Conservation (phyloP, 2,797 vertebrate species). For the Thaleichthys pacificus region DNA sequence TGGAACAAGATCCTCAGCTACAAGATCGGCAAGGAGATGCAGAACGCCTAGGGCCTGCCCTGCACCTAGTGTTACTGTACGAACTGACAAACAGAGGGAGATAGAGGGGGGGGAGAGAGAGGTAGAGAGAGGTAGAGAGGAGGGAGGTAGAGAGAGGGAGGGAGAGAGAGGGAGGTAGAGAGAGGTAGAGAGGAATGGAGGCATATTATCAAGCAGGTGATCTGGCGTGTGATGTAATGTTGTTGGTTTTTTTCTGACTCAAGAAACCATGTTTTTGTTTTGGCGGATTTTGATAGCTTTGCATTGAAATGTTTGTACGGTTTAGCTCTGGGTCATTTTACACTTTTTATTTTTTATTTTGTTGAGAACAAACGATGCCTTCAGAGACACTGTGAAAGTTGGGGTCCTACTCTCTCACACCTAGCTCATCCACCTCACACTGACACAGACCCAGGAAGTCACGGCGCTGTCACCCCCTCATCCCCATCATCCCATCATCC, state of each 20-base stretch:
- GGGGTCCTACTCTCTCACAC: conserved; percentile 27
- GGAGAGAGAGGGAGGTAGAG: conserved; percentile 33
- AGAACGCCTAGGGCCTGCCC: conserved; percentile 78
- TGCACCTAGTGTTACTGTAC: conserved; percentile 40
- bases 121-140: conserved; percentile 22
- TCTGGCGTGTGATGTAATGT: conserved; percentile 70
- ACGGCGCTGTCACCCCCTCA: neutral
- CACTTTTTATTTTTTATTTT: conserved; percentile 20
- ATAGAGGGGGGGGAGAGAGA: conserved; percentile 36
- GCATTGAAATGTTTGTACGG: conserved; percentile 37
- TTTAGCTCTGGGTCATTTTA: conserved; percentile 42
- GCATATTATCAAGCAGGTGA: conserved; percentile 30
- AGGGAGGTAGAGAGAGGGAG: conserved; percentile 10
- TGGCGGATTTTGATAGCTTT: conserved; percentile 39
- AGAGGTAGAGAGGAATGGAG: conserved; percentile 15
- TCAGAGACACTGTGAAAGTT: conserved; percentile 56
- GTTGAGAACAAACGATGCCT: conserved; percentile 46
- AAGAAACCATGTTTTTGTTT: conserved; percentile 32
- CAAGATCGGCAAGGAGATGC: conserved; percentile 98
- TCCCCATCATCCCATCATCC: conserved; percentile 3
- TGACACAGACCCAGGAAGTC: conserved; percentile 29
- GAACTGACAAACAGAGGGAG: conserved; percentile 46
- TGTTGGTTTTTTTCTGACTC: conserved; percentile 45
- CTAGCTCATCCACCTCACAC: conserved; percentile 20
- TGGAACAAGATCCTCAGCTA: conserved; percentile 99